phyloP scores from a whole-genome alignment of 2,888 invertebrate genomes.

The Sceliomorpha sp. region DNA sequence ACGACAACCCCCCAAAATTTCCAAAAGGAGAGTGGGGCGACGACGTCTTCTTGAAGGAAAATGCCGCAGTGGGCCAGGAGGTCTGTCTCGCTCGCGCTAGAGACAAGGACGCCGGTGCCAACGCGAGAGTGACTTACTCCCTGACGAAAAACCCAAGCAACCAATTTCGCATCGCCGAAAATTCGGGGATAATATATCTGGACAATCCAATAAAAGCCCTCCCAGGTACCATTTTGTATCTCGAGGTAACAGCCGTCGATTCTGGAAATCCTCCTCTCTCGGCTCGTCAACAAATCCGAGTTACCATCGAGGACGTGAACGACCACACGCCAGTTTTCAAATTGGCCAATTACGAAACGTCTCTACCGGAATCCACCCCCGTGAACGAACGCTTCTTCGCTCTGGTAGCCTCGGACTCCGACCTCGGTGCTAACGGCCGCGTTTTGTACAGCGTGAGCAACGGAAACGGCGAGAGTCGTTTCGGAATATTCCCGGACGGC shows the following conservation, averaged over 20 bases:
- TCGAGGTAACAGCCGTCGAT: constrained; percentile 93
- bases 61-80: constrained; percentile 96
- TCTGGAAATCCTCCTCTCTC: constrained; percentile 89
- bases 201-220: constrained; percentile 89
- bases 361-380: constrained; percentile 92
- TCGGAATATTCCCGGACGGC: constrained; percentile 98
- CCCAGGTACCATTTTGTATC: constrained; percentile 86
- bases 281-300: constrained; percentile 87
- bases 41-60: constrained; percentile 90
- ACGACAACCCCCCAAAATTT: constrained; percentile 95
- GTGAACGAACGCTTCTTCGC: constrained; percentile 96
- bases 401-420: constrained; percentile 93
- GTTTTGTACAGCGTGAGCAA: constrained; percentile 91
- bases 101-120: constrained; percentile 94
- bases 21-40: constrained; percentile 86
- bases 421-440: constrained; percentile 89
- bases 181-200: constrained; percentile 93
- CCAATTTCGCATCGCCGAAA: constrained; percentile 91
- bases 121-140: constrained; percentile 91
- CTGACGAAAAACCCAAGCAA: constrained; percentile 90
- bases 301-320: constrained; percentile 93
- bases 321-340: constrained; percentile 97
- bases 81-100: constrained; percentile 92
- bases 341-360: constrained; percentile 95
- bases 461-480: constrained; percentile 92